Evolutionary conservation across 2,888 invertebrate species (phyloP).

Genomic region (Torymus aiolomorphi): DNA sequence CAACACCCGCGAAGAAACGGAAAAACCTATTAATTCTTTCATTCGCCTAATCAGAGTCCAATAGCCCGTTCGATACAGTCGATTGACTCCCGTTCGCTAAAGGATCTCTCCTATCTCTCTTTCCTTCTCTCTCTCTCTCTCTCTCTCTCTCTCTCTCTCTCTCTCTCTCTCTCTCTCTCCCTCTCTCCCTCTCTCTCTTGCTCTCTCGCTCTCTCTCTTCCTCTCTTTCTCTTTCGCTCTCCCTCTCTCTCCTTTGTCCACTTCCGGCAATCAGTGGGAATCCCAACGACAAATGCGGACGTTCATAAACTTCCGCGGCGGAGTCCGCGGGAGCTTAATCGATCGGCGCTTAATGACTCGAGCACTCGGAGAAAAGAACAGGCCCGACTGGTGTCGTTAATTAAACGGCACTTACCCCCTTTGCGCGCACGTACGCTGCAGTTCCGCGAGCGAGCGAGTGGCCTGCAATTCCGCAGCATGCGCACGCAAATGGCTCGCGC

Average conservation of each 20-base stretch:
- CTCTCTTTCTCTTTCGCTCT: neutral
- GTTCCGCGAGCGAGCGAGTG: neutral
- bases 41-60: constrained; percentile 53
- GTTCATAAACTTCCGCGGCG: constrained; percentile 60
- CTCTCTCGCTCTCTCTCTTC: neutral
- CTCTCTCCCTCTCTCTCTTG: too few species aligned
- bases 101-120: constrained; percentile 16
- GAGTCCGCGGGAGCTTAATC: constrained; percentile 63
- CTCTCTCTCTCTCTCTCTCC: too few species aligned
- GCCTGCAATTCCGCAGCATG: neutral
- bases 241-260: neutral
- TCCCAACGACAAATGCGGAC: constrained; percentile 52
- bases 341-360: constrained; percentile 66
- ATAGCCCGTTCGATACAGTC: constrained; percentile 47
- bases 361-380: constrained; percentile 56
- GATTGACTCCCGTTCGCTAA: constrained; percentile 41
- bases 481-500: neutral
- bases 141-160: too few species aligned
- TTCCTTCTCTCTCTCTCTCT: too few species aligned
- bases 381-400: constrained; percentile 47
- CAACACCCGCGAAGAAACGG: too few species aligned
- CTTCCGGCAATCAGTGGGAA: constrained; percentile 42
- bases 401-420: constrained; percentile 51
- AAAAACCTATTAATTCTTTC: constrained; percentile 39
- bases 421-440: neutral